Percentiles rank a stretch among this genome's conserved stretches.
These are phyloP conservation scores for Sarcophaga bullata DNA, from an alignment of 1,140 invertebrate genomes.

Conservation along the genomic window DNA sequence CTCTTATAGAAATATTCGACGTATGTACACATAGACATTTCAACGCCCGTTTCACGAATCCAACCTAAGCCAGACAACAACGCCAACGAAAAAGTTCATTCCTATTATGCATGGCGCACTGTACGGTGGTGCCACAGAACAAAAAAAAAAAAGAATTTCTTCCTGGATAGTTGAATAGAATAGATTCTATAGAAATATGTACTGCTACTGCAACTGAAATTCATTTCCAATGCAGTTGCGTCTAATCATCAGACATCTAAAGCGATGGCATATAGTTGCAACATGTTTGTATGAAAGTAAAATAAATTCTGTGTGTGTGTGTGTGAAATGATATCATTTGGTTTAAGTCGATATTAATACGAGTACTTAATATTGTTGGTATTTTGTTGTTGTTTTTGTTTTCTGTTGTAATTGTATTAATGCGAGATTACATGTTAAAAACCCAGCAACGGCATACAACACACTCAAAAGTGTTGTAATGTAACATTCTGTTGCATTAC, in stretches of 20 bases:
- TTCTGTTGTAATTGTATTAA: constrained; percentile 7
- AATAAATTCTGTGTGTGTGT: background rate
- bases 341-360: background rate
- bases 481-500: too few species aligned
- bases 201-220: background rate
- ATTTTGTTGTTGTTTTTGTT: background rate
- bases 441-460: background rate
- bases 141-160: background rate
- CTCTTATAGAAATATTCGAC: background rate
- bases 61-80: background rate
- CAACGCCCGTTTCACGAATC: constrained; percentile 12
- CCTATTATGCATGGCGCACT: too few species aligned
- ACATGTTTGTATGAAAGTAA: background rate
- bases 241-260: background rate
- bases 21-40: background rate
- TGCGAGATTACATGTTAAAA: constrained; percentile 7
- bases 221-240: constrained; percentile 4
- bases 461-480: too few species aligned
- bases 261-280: background rate
- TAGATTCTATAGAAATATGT: too few species aligned
- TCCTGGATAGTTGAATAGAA: background rate
- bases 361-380: background rate
- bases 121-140: too few species aligned
- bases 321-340: constrained; percentile 4
- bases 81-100: too few species aligned